Base-by-base conservation (phyloP, 2,888 invertebrate species). In the Drosophila infuscata region DNA sequence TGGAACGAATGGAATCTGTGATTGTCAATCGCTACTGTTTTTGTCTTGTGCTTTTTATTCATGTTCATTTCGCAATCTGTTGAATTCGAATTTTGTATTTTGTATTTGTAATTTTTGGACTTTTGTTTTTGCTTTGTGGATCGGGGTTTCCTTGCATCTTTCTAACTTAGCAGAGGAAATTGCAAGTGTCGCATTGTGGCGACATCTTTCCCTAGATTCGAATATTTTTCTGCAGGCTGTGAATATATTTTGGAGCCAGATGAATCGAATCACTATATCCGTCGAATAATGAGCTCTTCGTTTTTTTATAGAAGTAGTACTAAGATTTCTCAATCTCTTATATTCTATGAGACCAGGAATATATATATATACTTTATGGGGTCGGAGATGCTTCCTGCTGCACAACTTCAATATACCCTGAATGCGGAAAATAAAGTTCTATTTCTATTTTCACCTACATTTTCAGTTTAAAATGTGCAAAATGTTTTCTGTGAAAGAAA, bases 11-110 rank as follows among this genome's bases (percentile, higher is more conserved):
- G 30, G 32, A 59, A 75, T 75, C 69, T 51, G 11, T 62, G 68
- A 52, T 56, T 59, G 75, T 68, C 69, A 74, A 60, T 63, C 75
- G 63, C 30, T 54, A 59, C 35, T 60, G 48, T 73, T 73, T 73
- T 73, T 65, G 65, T 58, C 58, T 25, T 25, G 49, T 58, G 33
- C 43, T 73, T 61, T 59, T 61, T 59, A 72, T 64, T 57, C 20
- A 20, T 46, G 25, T 58, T 38, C 48, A 53, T 8, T 54, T 51
- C 12, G 12, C 52, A 70, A 70, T 41, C 71, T 63, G 71, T 72
- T 72, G 58, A 63, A 53, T 52, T 41, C 51, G 25, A 33, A 33
- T 25, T 48, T 15, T 29, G 30, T 12, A 51, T n/a, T 49, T 51
- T 51, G 3, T 6, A 17, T 51, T 48, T 43, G 25, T 11, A 25